Evolutionary conservation across 2,888 invertebrate species (phyloP), one percentile per base, ranked within the genome.

Genomic region (Chalcosyrphus nemorum): DNA sequence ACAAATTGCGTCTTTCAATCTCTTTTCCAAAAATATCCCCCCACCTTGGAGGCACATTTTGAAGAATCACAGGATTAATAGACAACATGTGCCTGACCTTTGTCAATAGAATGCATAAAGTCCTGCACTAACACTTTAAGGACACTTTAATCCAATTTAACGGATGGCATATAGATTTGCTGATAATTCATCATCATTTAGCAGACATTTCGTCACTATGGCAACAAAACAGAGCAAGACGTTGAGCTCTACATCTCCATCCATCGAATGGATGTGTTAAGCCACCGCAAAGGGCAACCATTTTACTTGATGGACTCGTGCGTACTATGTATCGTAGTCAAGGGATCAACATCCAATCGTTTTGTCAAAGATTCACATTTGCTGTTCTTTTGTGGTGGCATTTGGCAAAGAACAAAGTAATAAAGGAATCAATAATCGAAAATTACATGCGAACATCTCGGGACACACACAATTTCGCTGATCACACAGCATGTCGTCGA

Each of bases 281-380:
- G 27, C 1, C 13, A 7, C 15, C 27, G n/a, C n/a, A 45, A 45
- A 52, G 68, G 50, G 29, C 21, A 66, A 29, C 21, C 50, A 52
- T 68, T 76, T 50, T 50, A 41, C n/a, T 66, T 59, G 52, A 68
- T 59, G 57, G 75, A 76, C 70, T 54, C 24, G 52, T 68, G 54
- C 35, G 52, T 61, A 76, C 68, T 24, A 32, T 45, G 76, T 59
- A 59, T 15, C 50, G 29, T 32, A 29, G 17, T 41, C 29, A 61
- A 35, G 35, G 35, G 41, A 29, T 70, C 56, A 45, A 45, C 35
- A 13, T 38, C 29, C 24, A 74, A 50, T 50, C 41, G 32, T 50
- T 66, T 52, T 59, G n/a, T 66, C 19, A 41, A 41, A 57, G 38
- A 50, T n/a, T n/a, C 32, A 27, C 32, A 57, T 35, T 59, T 50